phyloP scores from a whole-genome alignment of 2,797 vertebrate genomes.

The Buphagus erythrorhynchus region DNA sequence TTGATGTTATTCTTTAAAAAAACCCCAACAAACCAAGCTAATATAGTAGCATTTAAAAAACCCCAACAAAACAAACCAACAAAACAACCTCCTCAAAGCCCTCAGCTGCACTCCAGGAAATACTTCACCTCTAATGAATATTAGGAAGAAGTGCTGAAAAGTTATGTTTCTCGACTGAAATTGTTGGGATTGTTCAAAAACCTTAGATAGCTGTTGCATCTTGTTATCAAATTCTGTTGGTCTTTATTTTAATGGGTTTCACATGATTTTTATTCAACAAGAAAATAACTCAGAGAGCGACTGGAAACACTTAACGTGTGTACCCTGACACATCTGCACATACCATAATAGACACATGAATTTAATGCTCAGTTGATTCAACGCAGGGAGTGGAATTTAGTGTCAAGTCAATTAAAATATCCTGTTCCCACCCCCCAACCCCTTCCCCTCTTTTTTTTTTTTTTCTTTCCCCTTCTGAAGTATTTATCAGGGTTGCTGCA shows the following conservation, averaged over 20 bases:
- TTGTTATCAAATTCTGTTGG: slow-evolving; percentile 53
- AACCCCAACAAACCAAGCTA: accelerated
- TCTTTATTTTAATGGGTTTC: slow-evolving; percentile 38
- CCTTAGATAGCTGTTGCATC: slow-evolving; percentile 37
- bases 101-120: neutral
- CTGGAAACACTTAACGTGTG: slow-evolving; percentile 54
- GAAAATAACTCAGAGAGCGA: slow-evolving; percentile 12
- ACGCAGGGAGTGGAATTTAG: slow-evolving; percentile 52
- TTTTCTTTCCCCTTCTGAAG: neutral
- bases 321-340: slow-evolving; percentile 49
- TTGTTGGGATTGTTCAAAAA: slow-evolving; percentile 17
- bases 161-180: neutral
- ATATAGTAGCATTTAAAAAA: neutral
- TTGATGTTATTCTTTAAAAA: neutral
- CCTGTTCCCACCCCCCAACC: neutral
- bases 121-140: neutral
- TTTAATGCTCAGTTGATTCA: slow-evolving; percentile 63
- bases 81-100: neutral
- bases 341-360: slow-evolving; percentile 62
- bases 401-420: slow-evolving; percentile 73
- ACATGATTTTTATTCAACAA: slow-evolving; percentile 27
- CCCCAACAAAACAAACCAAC: neutral
- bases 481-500: slow-evolving; percentile 51
- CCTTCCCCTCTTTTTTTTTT: accelerated
- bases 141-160: slow-evolving; percentile 6